Evolutionary conservation across 2,888 invertebrate species (phyloP).

Genomic region (Agrotis segetum): DNA sequence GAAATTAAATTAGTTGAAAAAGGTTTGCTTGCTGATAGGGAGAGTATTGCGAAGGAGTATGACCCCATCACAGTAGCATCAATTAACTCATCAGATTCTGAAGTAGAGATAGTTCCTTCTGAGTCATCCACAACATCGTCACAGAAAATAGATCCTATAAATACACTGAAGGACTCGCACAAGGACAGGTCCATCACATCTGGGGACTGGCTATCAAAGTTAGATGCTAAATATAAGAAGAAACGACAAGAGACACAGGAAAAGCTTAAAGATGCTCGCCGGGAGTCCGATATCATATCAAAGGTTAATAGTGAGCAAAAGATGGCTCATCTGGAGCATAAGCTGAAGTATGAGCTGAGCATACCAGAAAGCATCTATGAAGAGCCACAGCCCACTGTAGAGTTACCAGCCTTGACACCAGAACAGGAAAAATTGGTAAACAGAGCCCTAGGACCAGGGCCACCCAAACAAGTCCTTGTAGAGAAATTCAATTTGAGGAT

Average conservation of each 20-base stretch:
- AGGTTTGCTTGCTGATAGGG: constrained; percentile 74
- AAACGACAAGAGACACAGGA: constrained; percentile 83
- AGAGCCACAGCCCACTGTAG: constrained; percentile 84
- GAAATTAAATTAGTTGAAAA: constrained; percentile 81
- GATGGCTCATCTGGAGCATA: constrained; percentile 83
- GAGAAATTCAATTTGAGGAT: constrained; percentile 89
- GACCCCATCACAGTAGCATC: constrained; percentile 86
- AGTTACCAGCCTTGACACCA: constrained; percentile 92
- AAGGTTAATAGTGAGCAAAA: constrained; percentile 87
- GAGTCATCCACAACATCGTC: constrained; percentile 85
- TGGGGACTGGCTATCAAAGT: constrained; percentile 89
- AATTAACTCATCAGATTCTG: constrained; percentile 87
- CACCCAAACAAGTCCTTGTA: constrained; percentile 92
- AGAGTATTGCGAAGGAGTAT: constrained; percentile 80
- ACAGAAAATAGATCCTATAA: constrained; percentile 84
- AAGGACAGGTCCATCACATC: constrained; percentile 88
- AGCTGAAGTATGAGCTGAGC: constrained; percentile 84
- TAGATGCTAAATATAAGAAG: constrained; percentile 87
- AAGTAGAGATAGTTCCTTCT: constrained; percentile 84
- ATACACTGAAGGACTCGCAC: constrained; percentile 91
- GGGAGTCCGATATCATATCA: constrained; percentile 86
- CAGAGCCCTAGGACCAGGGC: constrained; percentile 90
- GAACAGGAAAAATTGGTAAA: constrained; percentile 92
- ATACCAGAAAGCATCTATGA: constrained; percentile 89
- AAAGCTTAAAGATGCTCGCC: constrained; percentile 84